These are phyloP conservation scores for Coregonus suidteri DNA, from an alignment of 2,797 vertebrate genomes.

Conservation along the genomic window DNA sequence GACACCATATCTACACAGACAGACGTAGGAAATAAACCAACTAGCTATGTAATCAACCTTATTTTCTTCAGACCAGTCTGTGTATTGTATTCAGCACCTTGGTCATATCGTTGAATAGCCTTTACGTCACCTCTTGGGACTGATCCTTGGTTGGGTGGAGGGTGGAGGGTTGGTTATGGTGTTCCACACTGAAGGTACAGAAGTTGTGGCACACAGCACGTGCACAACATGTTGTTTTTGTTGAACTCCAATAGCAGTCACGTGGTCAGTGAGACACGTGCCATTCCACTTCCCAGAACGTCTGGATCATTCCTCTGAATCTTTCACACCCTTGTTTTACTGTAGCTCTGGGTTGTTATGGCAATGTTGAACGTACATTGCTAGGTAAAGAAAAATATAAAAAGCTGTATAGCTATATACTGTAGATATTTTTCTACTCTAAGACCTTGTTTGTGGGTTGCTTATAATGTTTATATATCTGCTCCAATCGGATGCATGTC, in stretches of 20 bases:
- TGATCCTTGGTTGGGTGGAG: neutral
- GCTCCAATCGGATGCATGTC: no score
- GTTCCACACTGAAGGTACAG: neutral
- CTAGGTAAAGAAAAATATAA: neutral
- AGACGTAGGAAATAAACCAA: neutral
- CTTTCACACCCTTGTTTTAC: neutral
- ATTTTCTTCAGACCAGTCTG: neutral
- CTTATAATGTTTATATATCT: neutral
- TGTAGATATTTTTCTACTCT: neutral
- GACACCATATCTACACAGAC: neutral
- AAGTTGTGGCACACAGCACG: neutral
- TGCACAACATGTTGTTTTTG: neutral
- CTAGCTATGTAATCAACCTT: neutral
- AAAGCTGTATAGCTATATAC: neutral
- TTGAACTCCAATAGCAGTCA: neutral
- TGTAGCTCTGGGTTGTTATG: neutral
- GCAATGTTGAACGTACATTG: neutral
- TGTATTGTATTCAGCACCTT: neutral
- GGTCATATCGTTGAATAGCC: neutral
- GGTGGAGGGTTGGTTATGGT: neutral
- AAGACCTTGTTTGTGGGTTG: constrained; percentile 1
- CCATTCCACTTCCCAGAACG: neutral
- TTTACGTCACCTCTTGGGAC: neutral
- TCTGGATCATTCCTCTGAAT: neutral
- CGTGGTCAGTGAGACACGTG: neutral